Evolutionary conservation across 2,888 invertebrate species (phyloP).

Genomic region (Megastigmus dorsalis): DNA sequence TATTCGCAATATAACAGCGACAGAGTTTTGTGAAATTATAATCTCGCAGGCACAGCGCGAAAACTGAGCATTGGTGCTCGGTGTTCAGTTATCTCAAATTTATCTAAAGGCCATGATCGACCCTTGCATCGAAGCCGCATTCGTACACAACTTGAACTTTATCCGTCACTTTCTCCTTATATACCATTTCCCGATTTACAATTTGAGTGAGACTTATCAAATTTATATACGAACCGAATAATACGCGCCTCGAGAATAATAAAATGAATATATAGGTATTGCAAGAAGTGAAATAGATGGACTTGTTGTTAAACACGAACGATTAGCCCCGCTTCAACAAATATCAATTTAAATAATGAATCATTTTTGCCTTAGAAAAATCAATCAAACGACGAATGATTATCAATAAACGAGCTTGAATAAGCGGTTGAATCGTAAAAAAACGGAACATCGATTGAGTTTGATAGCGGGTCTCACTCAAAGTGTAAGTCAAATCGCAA

Average conservation of each 20-base stretch:
- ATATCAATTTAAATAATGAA: too few species aligned
- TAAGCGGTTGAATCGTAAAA: too few species aligned
- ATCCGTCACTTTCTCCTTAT: neutral
- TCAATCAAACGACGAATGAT: too few species aligned
- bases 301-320: too few species aligned
- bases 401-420: too few species aligned
- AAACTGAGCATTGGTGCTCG: neutral
- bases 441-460: too few species aligned
- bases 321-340: too few species aligned
- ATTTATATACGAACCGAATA: too few species aligned
- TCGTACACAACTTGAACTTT: constrained; percentile 21
- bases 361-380: too few species aligned
- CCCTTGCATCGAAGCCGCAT: constrained; percentile 21
- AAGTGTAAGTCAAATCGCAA: constrained; percentile 8
- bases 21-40: neutral
- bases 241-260: too few species aligned
- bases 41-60: constrained; percentile 5
- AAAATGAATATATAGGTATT: too few species aligned
- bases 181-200: constrained; percentile 1
- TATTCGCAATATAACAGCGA: constrained; percentile 8
- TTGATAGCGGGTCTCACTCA: constrained; percentile 22
- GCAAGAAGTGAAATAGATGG: too few species aligned
- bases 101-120: constrained; percentile 38
- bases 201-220: constrained; percentile 42
- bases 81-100: constrained; percentile 1